phyloP scores from a whole-genome alignment of 92 coral and sea anemone species.

The Heliopora coerulea region DNA sequence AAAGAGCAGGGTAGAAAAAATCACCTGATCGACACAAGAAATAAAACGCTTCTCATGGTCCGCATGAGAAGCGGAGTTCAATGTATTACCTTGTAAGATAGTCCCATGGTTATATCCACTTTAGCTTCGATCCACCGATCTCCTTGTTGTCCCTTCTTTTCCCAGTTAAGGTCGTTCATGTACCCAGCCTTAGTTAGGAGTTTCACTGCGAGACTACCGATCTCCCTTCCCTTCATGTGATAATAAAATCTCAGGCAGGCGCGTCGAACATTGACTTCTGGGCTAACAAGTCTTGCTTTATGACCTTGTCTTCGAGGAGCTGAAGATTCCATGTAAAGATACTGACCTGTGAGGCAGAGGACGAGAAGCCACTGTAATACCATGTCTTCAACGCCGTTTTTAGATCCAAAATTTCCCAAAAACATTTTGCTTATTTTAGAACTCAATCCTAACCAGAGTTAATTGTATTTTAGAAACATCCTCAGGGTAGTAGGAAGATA shows the following conservation, averaged over 20 bases:
- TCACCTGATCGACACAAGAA: too few species aligned
- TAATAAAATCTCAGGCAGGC: constrained; percentile 68
- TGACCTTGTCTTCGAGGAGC: constrained; percentile 55
- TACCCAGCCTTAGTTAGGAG: constrained; percentile 31
- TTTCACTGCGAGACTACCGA: constrained; percentile 64
- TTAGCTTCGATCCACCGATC: constrained; percentile 53
- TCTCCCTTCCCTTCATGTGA: constrained; percentile 67
- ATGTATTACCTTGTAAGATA: constrained; percentile 27
- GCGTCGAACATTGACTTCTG: constrained; percentile 47
- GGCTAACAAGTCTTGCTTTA: constrained; percentile 64
- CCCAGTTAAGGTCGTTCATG: constrained; percentile 59
- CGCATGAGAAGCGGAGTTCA: too few species aligned
- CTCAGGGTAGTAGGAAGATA: too few species aligned
- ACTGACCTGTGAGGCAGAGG: constrained; percentile 51
- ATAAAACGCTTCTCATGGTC: too few species aligned
- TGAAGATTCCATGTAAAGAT: constrained; percentile 75
- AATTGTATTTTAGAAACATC: too few species aligned
- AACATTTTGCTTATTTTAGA: too few species aligned
- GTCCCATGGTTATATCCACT: constrained; percentile 10
- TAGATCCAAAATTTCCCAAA: too few species aligned
- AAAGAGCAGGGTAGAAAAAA: too few species aligned
- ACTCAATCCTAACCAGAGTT: too few species aligned
- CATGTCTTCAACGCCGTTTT: too few species aligned
- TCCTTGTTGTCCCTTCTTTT: constrained; percentile 58
- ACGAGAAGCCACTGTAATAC: not conserved